Evolutionary conservation across 1,140 invertebrate genomes (phyloP).

Genomic region (Brevipalpus yothersi): DNA sequence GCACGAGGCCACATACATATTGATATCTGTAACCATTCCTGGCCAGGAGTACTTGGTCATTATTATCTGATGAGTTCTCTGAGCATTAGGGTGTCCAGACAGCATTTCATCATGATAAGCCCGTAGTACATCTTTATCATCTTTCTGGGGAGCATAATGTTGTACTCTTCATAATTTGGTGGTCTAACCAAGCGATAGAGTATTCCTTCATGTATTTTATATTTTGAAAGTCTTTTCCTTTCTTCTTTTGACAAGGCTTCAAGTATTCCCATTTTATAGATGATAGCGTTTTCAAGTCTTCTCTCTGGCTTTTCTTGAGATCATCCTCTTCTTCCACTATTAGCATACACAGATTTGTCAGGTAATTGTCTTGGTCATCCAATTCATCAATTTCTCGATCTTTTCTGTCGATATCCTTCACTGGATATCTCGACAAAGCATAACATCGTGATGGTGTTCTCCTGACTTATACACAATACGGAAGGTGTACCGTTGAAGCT

Average conservation of each 20-base stretch:
- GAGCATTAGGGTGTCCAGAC: background rate
- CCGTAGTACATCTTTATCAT: background rate
- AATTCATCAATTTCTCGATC: background rate
- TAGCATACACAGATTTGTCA: background rate
- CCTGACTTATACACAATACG: background rate
- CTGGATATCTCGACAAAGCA: background rate
- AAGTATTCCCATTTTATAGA: background rate
- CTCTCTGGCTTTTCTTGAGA: background rate
- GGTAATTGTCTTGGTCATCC: too few species aligned
- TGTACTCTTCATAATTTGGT: background rate
- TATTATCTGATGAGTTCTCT: background rate
- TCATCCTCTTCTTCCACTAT: background rate
- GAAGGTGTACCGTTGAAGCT: background rate
- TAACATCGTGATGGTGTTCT: background rate
- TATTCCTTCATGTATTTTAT: background rate
- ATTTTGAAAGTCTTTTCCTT: too few species aligned
- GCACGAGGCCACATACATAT: background rate
- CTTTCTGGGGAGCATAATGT: background rate
- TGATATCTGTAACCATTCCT: background rate
- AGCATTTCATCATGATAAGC: background rate
- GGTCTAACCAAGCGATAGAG: background rate
- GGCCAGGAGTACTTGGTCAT: background rate
- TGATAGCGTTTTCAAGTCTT: background rate
- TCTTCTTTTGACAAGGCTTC: background rate
- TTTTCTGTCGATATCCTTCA: background rate